Conservation (phyloP, 2,113 vertebrate genomes). For the Bungarus multicinctus region DNA sequence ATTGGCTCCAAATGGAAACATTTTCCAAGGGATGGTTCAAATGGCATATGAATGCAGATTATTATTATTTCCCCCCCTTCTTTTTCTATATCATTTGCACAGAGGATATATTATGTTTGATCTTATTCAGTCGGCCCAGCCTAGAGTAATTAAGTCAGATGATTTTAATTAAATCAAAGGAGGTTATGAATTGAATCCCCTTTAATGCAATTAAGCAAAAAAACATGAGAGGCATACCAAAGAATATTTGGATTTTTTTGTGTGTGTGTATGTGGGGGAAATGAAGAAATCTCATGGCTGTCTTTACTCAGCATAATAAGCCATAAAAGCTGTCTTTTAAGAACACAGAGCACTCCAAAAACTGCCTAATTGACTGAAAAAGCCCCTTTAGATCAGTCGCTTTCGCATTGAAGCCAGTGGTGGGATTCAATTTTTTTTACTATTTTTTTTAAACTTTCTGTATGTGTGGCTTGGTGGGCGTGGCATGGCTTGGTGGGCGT, state of each 20-base stretch:
- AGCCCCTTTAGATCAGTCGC: background rate
- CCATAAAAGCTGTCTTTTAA: background rate
- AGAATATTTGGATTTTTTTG: background rate
- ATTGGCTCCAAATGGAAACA: constrained; percentile 5
- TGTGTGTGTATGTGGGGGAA: background rate
- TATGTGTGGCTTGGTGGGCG: no score
- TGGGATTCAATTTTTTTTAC: no score
- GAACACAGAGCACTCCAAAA: background rate
- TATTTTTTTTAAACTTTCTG: no score
- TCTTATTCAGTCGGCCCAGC: constrained; percentile 20
- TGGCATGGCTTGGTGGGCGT: no score
- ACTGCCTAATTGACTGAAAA: background rate
- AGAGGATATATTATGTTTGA: background rate
- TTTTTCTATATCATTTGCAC: background rate
- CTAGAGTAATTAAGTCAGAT: constrained; percentile 1
- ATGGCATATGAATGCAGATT: background rate
- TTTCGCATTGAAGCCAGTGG: background rate
- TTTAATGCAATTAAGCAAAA: constrained; percentile 21
- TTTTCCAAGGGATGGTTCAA: constrained; percentile 7
- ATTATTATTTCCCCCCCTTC: background rate
- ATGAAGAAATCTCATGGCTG: background rate
- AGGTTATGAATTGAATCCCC: background rate
- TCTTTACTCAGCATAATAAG: background rate
- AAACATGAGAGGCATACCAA: background rate
- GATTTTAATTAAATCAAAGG: constrained; percentile 15